Evolutionary conservation across 64 coral and sea anemone species (phyloP).

Genomic region (Catalaphyllia jardinei): DNA sequence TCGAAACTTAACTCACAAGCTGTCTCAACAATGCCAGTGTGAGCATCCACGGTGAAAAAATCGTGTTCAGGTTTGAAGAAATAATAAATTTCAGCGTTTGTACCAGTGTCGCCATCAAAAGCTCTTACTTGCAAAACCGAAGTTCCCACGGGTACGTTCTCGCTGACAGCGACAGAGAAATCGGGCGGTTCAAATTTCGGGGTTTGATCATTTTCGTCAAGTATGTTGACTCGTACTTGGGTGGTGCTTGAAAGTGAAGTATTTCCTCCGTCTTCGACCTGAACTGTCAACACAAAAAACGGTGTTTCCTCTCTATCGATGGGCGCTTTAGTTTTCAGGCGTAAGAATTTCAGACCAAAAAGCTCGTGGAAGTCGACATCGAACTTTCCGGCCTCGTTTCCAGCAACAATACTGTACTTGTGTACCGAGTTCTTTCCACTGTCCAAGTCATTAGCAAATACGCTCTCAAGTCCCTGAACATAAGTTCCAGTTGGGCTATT

Average conservation of each 20-base stretch:
- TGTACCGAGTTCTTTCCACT: slow-evolving; percentile 69
- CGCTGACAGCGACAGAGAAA: slow-evolving; percentile 72
- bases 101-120: slow-evolving; percentile 71
- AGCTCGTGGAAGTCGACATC: slow-evolving; percentile 68
- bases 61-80: slow-evolving; percentile 71
- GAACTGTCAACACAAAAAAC: slow-evolving; percentile 84
- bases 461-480: slow-evolving; percentile 78
- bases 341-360: slow-evolving; percentile 85
- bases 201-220: slow-evolving; percentile 90
- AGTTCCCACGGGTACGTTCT: slow-evolving; percentile 63
- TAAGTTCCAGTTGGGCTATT: slow-evolving; percentile 66
- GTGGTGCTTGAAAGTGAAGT: slow-evolving; percentile 44
- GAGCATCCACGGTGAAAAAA: slow-evolving; percentile 81
- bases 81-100: slow-evolving; percentile 90
- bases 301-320: slow-evolving; percentile 84
- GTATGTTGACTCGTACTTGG: slow-evolving; percentile 85
- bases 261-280: slow-evolving; percentile 81
- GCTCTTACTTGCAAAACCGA: slow-evolving; percentile 83
- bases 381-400: slow-evolving; percentile 86
- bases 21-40: slow-evolving; percentile 84
- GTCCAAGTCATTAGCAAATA: slow-evolving; percentile 87
- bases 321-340: slow-evolving; percentile 70
- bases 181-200: slow-evolving; percentile 64
- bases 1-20: slow-evolving; percentile 72
- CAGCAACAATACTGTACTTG: slow-evolving; percentile 82